phyloP scores from a whole-genome alignment of 2,888 invertebrate genomes.

The Chouioia cunea region DNA sequence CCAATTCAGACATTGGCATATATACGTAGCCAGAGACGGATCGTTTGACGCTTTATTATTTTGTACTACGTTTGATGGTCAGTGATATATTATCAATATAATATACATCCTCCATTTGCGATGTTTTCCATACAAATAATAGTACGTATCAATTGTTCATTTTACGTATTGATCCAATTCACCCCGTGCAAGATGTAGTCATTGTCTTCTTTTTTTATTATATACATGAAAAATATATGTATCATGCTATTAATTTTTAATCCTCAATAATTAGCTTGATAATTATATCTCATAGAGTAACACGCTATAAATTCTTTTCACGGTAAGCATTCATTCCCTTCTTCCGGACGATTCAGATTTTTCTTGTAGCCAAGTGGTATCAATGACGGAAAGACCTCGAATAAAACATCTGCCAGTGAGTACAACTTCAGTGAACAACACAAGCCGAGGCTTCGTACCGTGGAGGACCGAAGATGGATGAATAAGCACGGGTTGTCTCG shows the following conservation, averaged over 20 bases:
- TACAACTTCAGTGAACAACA: conserved; percentile 90
- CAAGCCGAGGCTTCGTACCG: conserved; percentile 78
- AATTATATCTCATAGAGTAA: no score
- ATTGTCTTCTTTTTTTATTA: no score
- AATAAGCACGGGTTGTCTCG: conserved; percentile 79
- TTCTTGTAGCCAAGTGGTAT: conserved; percentile 84
- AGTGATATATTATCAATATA: conserved; percentile 8
- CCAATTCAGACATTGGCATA: no score
- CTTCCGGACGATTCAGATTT: conserved; percentile 56
- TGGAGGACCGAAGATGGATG: conserved; percentile 88
- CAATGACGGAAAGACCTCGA: conserved; percentile 81
- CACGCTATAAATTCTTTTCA: no score
- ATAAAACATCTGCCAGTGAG: conserved; percentile 87
- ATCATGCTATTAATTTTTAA: no score
- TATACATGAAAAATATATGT: no score
- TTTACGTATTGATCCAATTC: no score
- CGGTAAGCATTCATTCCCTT: conserved; percentile 44
- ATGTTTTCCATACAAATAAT: no score
- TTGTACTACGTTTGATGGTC: conserved; percentile 34
- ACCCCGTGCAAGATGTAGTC: no score
- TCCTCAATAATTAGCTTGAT: no score
- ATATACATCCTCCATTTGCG: conserved; percentile 18
- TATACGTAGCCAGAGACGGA: no score
- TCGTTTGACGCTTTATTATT: conserved; percentile 13
- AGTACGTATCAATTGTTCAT: no score